Percentiles rank a stretch among this genome's conserved stretches.
These are phyloP conservation scores for Pipistrellus nathusii DNA, from an alignment of 2,797 vertebrate species.

Conservation along the genomic window DNA sequence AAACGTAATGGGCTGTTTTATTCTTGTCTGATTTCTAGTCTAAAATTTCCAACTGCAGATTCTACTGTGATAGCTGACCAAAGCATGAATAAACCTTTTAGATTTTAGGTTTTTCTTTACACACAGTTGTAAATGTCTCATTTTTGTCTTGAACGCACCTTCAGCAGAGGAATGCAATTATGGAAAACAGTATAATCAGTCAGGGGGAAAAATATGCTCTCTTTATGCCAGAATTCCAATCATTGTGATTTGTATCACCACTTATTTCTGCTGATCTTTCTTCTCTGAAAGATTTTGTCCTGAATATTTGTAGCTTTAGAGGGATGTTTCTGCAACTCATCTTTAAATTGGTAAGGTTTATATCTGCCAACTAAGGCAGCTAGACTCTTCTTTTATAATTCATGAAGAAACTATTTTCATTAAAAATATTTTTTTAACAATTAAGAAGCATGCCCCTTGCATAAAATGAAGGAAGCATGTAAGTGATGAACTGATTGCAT, in stretches of 20 bases:
- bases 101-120: neutral
- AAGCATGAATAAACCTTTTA: neutral
- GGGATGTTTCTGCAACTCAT: constrained; percentile 35
- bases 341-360: constrained; percentile 41
- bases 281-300: constrained; percentile 27
- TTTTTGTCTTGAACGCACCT: neutral
- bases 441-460: constrained; percentile 32
- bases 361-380: neutral
- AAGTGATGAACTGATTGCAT: constrained; percentile 42
- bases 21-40: neutral
- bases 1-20: neutral
- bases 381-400: neutral
- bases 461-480: constrained; percentile 46
- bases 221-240: constrained; percentile 7
- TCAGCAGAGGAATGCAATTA: neutral
- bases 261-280: neutral
- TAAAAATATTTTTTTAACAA: constrained; percentile 5
- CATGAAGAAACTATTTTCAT: constrained; percentile 12
- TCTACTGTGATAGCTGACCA: neutral
- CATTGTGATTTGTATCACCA: neutral
- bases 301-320: neutral
- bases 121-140: neutral
- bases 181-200: neutral
- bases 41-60: neutral
- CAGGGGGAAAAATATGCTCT: neutral